These are phyloP conservation scores for Pseudorhiza aurosa DNA, from an alignment of 30 jellyfish, hydroid and myxozoan genomes.

Conservation along the genomic window DNA sequence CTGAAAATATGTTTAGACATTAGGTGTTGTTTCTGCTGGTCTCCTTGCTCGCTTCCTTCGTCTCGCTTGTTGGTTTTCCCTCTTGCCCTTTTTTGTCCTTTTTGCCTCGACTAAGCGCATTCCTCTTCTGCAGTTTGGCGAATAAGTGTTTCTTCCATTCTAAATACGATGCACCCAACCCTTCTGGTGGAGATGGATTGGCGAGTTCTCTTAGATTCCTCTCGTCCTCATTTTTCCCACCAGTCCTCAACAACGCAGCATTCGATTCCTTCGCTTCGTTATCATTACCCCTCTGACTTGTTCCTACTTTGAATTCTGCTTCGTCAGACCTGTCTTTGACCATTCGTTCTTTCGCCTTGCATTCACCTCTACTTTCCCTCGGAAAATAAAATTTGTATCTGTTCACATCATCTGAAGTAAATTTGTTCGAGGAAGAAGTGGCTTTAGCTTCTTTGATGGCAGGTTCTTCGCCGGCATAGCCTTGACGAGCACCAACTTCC, in stretches of 20 bases:
- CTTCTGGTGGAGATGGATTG: constrained; percentile 3
- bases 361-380: not conserved
- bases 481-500: too few relatives aligned
- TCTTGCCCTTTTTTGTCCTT: not conserved
- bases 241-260: too few relatives aligned
- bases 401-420: not conserved
- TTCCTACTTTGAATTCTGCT: too few relatives aligned
- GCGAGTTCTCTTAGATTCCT: not conserved
- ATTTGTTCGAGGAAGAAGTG: not conserved
- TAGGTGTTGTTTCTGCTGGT: not conserved
- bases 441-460: not conserved
- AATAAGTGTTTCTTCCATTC: constrained; percentile 53
- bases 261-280: too few relatives aligned
- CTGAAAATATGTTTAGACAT: too few relatives aligned
- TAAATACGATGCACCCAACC: constrained; percentile 41
- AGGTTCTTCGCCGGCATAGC: not conserved
- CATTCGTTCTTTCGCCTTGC: not conserved
- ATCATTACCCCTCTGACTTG: too few relatives aligned
- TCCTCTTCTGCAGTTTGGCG: constrained; percentile 33
- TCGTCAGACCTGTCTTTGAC: not conserved
- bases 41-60: not conserved
- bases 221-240: not conserved
- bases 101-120: not conserved
- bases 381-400: constrained; percentile 50
- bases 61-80: not conserved